Conservation (phyloP, 2,888 invertebrate species). For the Cheilosia impressa region DNA sequence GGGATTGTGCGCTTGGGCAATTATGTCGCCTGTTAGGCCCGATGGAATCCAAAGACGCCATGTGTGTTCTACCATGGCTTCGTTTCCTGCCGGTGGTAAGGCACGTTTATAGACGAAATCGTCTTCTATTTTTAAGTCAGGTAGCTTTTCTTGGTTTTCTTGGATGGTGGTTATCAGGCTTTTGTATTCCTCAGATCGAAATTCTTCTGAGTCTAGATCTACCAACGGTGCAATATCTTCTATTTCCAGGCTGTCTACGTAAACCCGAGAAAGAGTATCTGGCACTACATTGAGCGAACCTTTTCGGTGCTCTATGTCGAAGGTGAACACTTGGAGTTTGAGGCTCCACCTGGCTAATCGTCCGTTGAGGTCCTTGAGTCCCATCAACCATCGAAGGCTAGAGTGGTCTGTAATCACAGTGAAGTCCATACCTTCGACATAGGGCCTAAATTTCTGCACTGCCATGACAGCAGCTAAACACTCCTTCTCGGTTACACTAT, state of each 20-base stretch:
- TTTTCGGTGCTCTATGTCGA: conserved; percentile 75
- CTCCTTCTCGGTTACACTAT: neutral
- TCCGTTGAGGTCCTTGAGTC: neutral
- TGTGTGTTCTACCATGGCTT: neutral
- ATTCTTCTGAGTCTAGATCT: conserved; percentile 7
- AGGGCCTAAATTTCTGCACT: too few relatives aligned
- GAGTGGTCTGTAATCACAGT: too few relatives aligned
- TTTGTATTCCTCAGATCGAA: neutral
- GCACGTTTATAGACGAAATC: conserved; percentile 11
- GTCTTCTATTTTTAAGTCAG: conserved; percentile 1
- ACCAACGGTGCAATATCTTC: neutral
- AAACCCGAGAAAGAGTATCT: neutral
- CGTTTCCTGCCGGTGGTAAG: neutral
- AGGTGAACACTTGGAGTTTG: conserved; percentile 2
- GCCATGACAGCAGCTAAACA: too few relatives aligned
- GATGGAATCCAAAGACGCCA: conserved; percentile 42
- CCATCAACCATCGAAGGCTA: neutral
- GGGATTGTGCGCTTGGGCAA: conserved; percentile 29
- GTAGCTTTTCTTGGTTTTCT: neutral
- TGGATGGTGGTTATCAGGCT: neutral
- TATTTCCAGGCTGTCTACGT: neutral
- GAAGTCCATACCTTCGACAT: too few relatives aligned
- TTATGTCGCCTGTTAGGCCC: conserved; percentile 15
- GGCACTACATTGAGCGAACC: conserved; percentile 51
- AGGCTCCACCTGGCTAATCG: neutral